Base-by-base conservation (phyloP, 2,113 vertebrate species). In the Austrofundulus limnaeus region DNA sequence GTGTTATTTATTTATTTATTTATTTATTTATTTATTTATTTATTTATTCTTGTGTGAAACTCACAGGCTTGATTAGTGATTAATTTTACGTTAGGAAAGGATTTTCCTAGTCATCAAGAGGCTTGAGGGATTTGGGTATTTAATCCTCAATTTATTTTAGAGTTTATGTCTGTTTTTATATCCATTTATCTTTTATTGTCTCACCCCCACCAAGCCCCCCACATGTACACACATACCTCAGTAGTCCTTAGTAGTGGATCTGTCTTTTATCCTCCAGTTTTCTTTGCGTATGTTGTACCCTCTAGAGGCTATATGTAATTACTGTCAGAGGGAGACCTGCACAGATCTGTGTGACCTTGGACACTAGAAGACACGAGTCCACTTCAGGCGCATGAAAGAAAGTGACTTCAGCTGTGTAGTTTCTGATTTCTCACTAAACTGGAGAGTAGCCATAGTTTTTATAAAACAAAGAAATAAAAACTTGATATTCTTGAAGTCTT, bases 241-340 rank as follows among this genome's bases (percentile, higher is more conserved):
- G 57, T 65, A 51, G 37, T 38, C 66, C 61, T 19, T 8, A 34
- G 25, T 3, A 28, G 16, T 66, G 11, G 25, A 15, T 11, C 61
- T 37, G 46, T 77, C 46, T 10, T 15, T 67, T 55, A 58, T 59
- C 59, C 52, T 25, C 23, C n/a, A 19, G 17, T 75, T 73, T 67
- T 75, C 70, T 60, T 53, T 65, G 50, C 74, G 19, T 78, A 46
- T 66, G 68, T 61, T 61, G 58, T 67, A 24, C 48, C 74, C 70
- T 89, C 87, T 47, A 64, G 82, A 83, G 88, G 82, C 87, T 56
- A 72, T 78, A 73, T 88, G 86, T 90, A 88, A 90, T 89, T 87
- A 89, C 85, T 90, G 88, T 88, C 84, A 66, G 63, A 84, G 84
- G 81, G 85, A 77, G 68, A 76, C 82, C 82, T 61, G 82, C 72